Conservation (phyloP, 2,797 vertebrate genomes). For the Sorex maritimensis region DNA sequence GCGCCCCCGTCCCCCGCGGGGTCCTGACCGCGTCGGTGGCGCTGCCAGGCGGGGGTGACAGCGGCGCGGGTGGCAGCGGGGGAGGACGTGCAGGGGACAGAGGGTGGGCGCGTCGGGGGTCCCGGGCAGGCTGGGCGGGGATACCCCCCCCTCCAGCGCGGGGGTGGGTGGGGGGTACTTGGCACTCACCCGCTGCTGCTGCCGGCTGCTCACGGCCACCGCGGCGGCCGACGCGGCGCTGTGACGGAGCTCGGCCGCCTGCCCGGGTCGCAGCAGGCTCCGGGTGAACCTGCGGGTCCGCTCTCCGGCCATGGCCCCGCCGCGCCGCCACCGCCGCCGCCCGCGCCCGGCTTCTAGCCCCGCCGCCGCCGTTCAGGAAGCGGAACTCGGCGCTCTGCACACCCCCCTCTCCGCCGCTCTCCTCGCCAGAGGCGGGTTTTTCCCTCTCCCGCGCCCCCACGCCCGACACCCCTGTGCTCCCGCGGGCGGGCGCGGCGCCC, state of each 20-base stretch:
- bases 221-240: constrained; percentile 92
- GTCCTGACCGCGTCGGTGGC: not conserved
- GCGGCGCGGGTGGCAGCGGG: not conserved
- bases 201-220: constrained; percentile 82
- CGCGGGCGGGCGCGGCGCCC: constrained; percentile 56
- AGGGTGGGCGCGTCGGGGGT: too few species aligned
- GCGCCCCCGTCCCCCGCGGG: not conserved
- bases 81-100: accelerated
- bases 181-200: constrained; percentile 88
- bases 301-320: constrained; percentile 93
- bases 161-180: constrained; percentile 87
- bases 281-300: constrained; percentile 97
- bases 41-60: not conserved
- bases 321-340: constrained; percentile 68
- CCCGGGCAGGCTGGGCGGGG: not conserved
- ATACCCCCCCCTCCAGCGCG: not conserved
- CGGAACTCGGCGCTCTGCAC: constrained; percentile 83
- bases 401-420: constrained; percentile 77
- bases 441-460: constrained; percentile 71
- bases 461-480: constrained; percentile 71
- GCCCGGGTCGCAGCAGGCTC: constrained; percentile 96
- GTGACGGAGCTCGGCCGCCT: constrained; percentile 95
- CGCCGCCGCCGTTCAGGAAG: constrained; percentile 83
- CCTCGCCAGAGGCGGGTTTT: constrained; percentile 85
- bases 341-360: constrained; percentile 62